These are phyloP conservation scores for Drosophila kurseongensis DNA, from an alignment of 1,140 invertebrate genomes.

Conservation along the genomic window DNA sequence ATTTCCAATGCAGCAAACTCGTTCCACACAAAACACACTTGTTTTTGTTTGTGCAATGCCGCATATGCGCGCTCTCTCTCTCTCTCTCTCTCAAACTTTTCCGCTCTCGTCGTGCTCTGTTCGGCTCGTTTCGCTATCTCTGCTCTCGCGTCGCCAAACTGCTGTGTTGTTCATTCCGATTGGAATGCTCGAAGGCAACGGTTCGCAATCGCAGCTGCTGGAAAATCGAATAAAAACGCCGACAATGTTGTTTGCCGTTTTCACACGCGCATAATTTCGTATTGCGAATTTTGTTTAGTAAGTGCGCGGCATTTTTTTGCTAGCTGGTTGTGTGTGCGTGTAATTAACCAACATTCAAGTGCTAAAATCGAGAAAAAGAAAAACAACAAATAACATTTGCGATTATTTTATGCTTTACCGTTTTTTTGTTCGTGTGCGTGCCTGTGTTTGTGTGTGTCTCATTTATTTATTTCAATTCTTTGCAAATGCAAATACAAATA, in stretches of 20 bases:
- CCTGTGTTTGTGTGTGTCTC: constrained; percentile 13
- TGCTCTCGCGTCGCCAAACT: not conserved
- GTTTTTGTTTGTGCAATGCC: constrained; percentile 8
- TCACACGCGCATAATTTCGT: constrained; percentile 29
- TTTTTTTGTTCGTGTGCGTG: constrained; percentile 17
- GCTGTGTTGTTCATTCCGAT: constrained; percentile 4
- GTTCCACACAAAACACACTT: constrained; percentile 53
- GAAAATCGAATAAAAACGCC: constrained; percentile 11
- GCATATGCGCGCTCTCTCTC: constrained; percentile 15
- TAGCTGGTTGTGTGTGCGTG: constrained; percentile 14
- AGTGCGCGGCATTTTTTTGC: constrained; percentile 33
- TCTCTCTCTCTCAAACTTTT: not conserved
- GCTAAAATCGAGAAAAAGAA: constrained; percentile 3
- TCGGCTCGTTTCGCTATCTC: not conserved
- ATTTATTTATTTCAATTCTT: constrained; percentile 51
- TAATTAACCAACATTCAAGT: constrained; percentile 28
- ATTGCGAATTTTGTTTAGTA: constrained; percentile 29
- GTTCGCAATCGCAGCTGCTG: constrained; percentile 7
- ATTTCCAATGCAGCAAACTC: constrained; percentile 53
- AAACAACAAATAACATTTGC: constrained; percentile 21
- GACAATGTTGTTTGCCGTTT: constrained; percentile 29
- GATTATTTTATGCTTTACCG: constrained; percentile 52
- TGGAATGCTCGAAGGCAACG: constrained; percentile 1
- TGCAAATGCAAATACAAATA: constrained; percentile 45
- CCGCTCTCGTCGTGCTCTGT: constrained; percentile 8